A percentile compares a stretch with the other conserved stretches of the same genome.
Conservation (phyloP, 2,797 vertebrate genomes). For the Carcharodon carcharias region DNA sequence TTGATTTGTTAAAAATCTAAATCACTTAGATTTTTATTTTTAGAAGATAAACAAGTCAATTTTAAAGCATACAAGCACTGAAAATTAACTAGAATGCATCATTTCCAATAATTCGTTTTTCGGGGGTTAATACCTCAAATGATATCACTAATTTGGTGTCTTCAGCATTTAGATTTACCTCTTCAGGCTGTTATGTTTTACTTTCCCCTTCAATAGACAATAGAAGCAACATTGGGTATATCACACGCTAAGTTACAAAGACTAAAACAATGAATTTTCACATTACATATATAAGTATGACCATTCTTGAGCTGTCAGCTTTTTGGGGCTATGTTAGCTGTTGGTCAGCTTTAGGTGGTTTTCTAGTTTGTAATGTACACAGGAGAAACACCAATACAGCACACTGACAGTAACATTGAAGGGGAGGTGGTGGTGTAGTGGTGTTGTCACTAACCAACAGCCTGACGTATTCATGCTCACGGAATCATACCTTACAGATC, state of each 20-base stretch:
- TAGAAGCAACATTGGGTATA: not conserved
- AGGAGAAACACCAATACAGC: not conserved
- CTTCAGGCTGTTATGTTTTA: too few species aligned
- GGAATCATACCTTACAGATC: too few species aligned
- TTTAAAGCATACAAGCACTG: too few species aligned
- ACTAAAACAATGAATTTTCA: not conserved
- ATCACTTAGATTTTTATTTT: too few species aligned
- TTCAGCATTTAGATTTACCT: not conserved
- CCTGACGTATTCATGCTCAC: too few species aligned
- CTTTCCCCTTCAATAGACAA: not conserved
- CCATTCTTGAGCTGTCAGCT: not conserved
- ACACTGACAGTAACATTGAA: not conserved
- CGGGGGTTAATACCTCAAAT: not conserved
- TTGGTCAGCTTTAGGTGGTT: not conserved
- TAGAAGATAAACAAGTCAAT: too few species aligned
- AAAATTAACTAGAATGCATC: too few species aligned
- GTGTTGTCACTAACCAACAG: too few species aligned
- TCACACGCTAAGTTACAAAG: not conserved
- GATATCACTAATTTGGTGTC: not conserved
- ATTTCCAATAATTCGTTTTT: not conserved
- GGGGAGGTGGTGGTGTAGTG: too few species aligned
- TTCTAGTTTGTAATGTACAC: not conserved
- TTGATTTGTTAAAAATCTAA: too few species aligned
- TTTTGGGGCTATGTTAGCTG: not conserved
- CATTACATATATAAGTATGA: not conserved